Evolutionary conservation across 2,888 invertebrate species (phyloP).

Genomic region (Trissolcus brochymenae): DNA sequence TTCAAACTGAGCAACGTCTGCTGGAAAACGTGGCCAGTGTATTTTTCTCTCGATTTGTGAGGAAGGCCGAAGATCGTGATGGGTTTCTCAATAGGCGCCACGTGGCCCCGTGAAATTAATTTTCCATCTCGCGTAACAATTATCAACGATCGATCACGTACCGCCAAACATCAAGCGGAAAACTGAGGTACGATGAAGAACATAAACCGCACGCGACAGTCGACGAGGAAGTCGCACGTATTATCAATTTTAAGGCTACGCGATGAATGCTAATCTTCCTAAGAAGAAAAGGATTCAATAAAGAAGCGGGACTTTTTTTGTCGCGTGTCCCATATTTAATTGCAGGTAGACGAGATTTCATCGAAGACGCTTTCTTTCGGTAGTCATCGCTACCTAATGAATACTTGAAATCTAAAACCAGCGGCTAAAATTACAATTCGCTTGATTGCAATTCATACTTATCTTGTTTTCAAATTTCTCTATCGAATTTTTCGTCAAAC

Average conservation of each 20-base stretch:
- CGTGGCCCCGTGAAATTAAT: slow-evolving; percentile 68
- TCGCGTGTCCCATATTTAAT: slow-evolving; percentile 44
- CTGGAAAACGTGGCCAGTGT: slow-evolving; percentile 50
- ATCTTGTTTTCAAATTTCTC: no score
- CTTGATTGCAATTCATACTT: no score
- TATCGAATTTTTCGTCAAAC: no score
- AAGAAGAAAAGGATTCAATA: slow-evolving; percentile 30
- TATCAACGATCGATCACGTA: slow-evolving; percentile 63
- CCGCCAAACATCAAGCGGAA: slow-evolving; percentile 50
- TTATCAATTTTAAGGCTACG: slow-evolving; percentile 38
- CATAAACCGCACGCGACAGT: slow-evolving; percentile 45
- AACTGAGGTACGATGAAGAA: slow-evolving; percentile 15
- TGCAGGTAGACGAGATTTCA: slow-evolving; percentile 8
- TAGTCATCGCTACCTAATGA: not conserved
- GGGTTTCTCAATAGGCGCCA: slow-evolving; percentile 63
- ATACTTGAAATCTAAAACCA: no score
- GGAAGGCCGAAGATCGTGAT: slow-evolving; percentile 65
- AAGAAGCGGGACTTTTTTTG: slow-evolving; percentile 15
- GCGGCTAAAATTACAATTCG: no score
- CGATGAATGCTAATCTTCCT: slow-evolving; percentile 17
- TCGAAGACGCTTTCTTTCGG: not conserved
- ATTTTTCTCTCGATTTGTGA: slow-evolving; percentile 55
- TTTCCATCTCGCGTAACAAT: slow-evolving; percentile 64
- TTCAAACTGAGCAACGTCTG: slow-evolving; percentile 49
- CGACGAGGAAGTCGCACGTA: slow-evolving; percentile 53